Base-by-base conservation (phyloP, 2,113 vertebrate genomes). In the Ardeotis arabs region DNA sequence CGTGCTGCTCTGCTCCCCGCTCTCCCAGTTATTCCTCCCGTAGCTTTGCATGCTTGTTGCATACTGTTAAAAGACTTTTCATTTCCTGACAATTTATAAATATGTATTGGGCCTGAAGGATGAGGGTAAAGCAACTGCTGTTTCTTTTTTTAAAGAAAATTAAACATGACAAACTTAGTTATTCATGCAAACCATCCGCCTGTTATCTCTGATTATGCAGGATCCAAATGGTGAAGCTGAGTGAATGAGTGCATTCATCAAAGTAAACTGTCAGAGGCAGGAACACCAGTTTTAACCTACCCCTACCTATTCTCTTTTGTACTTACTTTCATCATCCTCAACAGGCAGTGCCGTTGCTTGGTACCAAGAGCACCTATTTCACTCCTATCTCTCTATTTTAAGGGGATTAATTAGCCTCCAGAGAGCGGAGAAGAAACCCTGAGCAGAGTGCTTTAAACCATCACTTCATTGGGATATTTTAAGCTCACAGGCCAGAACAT, bases 131-230 rank as follows among this genome's bases (percentile, higher is more conserved):
- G 95, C 94, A 95, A 97, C 94, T 84, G 95, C 95, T 95, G 95
- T 94, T 93, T 86, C 96, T 97, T 95, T 97, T 98, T 96, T 96
- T 94, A 96, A 97, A 97, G 96, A 97, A 98, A 98, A 98, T 98
- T 96, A 98, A 96, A 95, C 97, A 97, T 97, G 98, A 98, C 97
- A 97, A 97, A 97, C 96, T 98, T 97, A 96, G 98, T 98, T 98
- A 98, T 98, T 98, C 97, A 98, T 97, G 97, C 97, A 97, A 96
- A 95, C 97, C 97, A 94, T 97, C 97, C 95, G 94, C 96, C 97
- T 96, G 97, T 83, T 95, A 93, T 94, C 95, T 95, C 95, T 97
- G 97, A 98, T 98, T 98, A 97, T 97, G 97, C 97, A 97, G 97
- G 96, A 97, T 73, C 45, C 97, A 96, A 96, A 97, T 94, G 96